These are phyloP conservation scores for Thaumatotibia leucotreta DNA, from an alignment of 1,140 invertebrate genomes.

Conservation along the genomic window DNA sequence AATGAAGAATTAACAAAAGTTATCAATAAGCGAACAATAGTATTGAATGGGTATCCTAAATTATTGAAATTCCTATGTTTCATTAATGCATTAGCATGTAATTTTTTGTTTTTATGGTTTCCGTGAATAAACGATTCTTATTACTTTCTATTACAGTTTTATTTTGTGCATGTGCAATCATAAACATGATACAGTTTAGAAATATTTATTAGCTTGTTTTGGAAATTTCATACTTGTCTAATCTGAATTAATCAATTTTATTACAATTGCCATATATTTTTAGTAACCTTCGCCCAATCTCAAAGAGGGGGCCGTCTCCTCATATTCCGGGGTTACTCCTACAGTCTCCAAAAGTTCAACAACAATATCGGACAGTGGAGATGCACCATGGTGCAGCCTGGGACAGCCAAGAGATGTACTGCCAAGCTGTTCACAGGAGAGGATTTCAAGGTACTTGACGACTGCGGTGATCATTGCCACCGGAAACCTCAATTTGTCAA, in stretches of 20 bases:
- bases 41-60: too few relatives aligned
- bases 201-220: too few relatives aligned
- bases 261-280: slow-evolving; percentile 23
- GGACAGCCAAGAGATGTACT: slow-evolving; percentile 35
- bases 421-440: slow-evolving; percentile 37
- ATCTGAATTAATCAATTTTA: not conserved
- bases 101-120: too few relatives aligned
- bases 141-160: too few relatives aligned
- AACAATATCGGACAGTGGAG: slow-evolving; percentile 35
- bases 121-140: too few relatives aligned
- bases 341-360: slow-evolving; percentile 35
- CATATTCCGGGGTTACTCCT: slow-evolving; percentile 42
- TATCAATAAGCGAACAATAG: too few relatives aligned
- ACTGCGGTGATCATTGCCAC: slow-evolving; percentile 30
- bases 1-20: not conserved
- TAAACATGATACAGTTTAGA: too few relatives aligned
- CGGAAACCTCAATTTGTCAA: slow-evolving; percentile 37
- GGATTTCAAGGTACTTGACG: slow-evolving; percentile 32
- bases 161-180: too few relatives aligned
- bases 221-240: too few relatives aligned
- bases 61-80: too few relatives aligned
- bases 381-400: slow-evolving; percentile 45
- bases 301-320: slow-evolving; percentile 46
- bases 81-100: too few relatives aligned
- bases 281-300: slow-evolving; percentile 45